Evolutionary conservation across 2,797 vertebrate genomes (phyloP), one percentile per base, ranked within the genome.

Genomic region (Thamnophis elegans): DNA sequence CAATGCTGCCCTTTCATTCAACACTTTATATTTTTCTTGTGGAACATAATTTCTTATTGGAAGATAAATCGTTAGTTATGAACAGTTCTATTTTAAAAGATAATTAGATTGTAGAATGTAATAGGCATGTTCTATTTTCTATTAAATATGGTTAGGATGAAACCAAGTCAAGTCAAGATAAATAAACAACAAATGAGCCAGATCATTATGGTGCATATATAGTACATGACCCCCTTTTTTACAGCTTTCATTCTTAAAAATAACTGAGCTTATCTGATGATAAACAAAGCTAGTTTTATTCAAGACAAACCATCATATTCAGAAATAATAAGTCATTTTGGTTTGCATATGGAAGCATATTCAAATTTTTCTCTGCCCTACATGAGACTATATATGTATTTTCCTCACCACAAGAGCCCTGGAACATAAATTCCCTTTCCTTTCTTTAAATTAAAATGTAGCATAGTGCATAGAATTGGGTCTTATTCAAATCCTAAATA

Each of bases 61-160:
- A 82, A 47, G 20, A 4, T 82, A 47, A 82, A 11, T 20, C 2
- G 10, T 82, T 82, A 22, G 20, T 82, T 47, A 82, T 47, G 36
- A 82, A 82, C 9, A 25, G 73, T 93, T 94, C 91, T 92, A 22
- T 1, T 95, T 94, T 95, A 60, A 94, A 91, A 97, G 12, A 73
- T 73, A 73, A 96, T 90, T 93, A 96, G 96, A 97, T 97, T 96
- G 94, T 51, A 90, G 78, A 85, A 92, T 94, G 59, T 92, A 95
- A 85, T 68, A 87, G 93, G 53, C 92, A 22, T 95, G 47, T n/a
- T 96, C 94, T 94, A 95, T 96, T 94, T 96, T 96, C 93, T 94
- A 94, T 55, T 60, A 94, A 95, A 95, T 96, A 89, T 94, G 86
- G 92, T 92, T 90, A 94, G 93, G 53, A 68, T 94, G 89, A 93